Conservation (phyloP, 2,797 vertebrate genomes). For the Psittacula derbiana region DNA sequence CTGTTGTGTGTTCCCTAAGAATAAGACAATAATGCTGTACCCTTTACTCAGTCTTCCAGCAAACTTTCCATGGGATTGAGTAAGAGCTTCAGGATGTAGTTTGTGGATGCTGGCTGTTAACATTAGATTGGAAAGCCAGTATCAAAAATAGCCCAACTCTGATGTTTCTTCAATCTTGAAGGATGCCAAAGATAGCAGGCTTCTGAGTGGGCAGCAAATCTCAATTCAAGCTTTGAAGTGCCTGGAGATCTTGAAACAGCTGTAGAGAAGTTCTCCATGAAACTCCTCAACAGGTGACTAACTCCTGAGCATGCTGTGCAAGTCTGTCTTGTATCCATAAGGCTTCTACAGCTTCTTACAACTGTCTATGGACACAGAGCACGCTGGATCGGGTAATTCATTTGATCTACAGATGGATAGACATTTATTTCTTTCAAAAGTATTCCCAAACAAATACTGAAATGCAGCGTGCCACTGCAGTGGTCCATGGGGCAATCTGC, state of each 20-base stretch:
- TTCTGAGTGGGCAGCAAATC: background rate
- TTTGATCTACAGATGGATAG: background rate
- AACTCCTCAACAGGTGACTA: background rate
- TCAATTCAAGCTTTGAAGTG: background rate
- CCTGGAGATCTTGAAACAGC: background rate
- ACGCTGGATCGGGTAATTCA: background rate
- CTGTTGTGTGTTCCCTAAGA: constrained; percentile 40
- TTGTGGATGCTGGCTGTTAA: constrained; percentile 27
- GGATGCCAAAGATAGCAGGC: constrained; percentile 18
- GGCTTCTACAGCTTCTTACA: background rate
- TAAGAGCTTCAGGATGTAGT: constrained; percentile 41
- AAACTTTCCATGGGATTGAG: constrained; percentile 48
- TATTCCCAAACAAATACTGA: background rate
- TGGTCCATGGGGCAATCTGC: background rate
- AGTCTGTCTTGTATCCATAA: background rate
- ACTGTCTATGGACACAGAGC: background rate
- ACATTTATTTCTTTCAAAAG: background rate
- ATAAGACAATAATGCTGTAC: constrained; percentile 12
- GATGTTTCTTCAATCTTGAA: background rate
- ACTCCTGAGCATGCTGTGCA: background rate
- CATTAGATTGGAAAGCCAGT: background rate
- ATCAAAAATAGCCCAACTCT: background rate
- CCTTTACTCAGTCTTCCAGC: constrained; percentile 29
- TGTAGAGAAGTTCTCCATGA: background rate
- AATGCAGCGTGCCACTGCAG: background rate